Evolutionary conservation across 2,797 vertebrate species (phyloP).

Genomic region (Coracias cyanogaster): DNA sequence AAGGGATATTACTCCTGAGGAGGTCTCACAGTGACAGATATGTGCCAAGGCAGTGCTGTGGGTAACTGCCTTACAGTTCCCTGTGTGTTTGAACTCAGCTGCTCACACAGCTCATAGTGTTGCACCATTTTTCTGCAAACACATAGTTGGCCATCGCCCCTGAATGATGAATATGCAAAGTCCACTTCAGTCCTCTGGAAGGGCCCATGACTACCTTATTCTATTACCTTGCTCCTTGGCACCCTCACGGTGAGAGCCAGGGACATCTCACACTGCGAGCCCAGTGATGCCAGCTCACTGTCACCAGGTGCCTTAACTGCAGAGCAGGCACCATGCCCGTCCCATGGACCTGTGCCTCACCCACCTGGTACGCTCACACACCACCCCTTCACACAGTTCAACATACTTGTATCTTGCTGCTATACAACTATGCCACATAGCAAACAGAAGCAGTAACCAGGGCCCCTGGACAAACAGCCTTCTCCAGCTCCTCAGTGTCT

Average conservation of each 20-base stretch:
- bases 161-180: fast-evolving
- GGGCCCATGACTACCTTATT: neutral
- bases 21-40: neutral
- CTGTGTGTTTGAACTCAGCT: neutral
- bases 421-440: fast-evolving
- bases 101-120: neutral
- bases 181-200: neutral
- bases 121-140: neutral
- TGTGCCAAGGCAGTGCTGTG: neutral
- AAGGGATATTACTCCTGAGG: neutral
- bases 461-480: neutral
- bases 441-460: neutral
- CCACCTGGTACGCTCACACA: neutral
- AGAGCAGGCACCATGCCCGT: neutral
- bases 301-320: neutral
- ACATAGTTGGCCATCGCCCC: neutral
- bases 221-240: neutral
- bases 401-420: fast-evolving
- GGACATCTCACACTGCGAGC: neutral
- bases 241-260: neutral
- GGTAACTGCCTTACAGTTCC: neutral
- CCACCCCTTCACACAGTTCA: neutral
- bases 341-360: neutral
- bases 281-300: neutral
- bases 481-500: neutral